Percentiles rank a stretch among this genome's conserved stretches.
Evolutionary conservation across 2,888 invertebrate species (phyloP).

Genomic region (Lymantria dispar): DNA sequence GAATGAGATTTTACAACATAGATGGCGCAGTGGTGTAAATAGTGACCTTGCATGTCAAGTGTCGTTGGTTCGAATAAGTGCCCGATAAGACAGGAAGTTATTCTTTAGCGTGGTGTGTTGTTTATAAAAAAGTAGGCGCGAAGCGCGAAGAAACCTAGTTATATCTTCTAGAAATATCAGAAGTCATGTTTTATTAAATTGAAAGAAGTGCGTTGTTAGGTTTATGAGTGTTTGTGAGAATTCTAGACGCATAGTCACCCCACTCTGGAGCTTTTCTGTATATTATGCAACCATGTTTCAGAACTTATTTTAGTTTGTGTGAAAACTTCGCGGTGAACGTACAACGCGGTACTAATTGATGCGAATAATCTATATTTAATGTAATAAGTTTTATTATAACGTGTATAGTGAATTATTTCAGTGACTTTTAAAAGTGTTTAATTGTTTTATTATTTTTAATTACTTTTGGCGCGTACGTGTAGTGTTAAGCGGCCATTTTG

Average conservation of each 20-base stretch:
- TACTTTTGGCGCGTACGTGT: constrained; percentile 30
- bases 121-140: too few species aligned
- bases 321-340: constrained; percentile 54
- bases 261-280: constrained; percentile 69
- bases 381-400: constrained; percentile 19
- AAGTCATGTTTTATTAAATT: too few species aligned
- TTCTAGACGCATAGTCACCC: constrained; percentile 30
- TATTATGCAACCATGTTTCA: constrained; percentile 74
- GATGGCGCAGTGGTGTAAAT: too few species aligned
- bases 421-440: constrained; percentile 26
- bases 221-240: constrained; percentile 32
- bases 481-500: constrained; percentile 43
- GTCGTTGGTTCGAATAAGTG: too few species aligned
- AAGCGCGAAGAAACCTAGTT: too few species aligned
- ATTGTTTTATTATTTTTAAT: constrained; percentile 5
- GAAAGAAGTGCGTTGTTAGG: too few species aligned
- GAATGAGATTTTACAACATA: too few species aligned
- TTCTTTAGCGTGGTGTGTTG: too few species aligned
- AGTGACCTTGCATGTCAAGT: too few species aligned
- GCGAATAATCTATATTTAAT: constrained; percentile 19
- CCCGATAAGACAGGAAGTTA: too few species aligned
- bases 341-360: constrained; percentile 37
- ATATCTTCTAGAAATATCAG: too few species aligned
- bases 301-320: constrained; percentile 75
- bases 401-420: constrained; percentile 16